Evolutionary conservation across 2,113 vertebrate genomes (phyloP).

Genomic region (Chaetodon auriga): DNA sequence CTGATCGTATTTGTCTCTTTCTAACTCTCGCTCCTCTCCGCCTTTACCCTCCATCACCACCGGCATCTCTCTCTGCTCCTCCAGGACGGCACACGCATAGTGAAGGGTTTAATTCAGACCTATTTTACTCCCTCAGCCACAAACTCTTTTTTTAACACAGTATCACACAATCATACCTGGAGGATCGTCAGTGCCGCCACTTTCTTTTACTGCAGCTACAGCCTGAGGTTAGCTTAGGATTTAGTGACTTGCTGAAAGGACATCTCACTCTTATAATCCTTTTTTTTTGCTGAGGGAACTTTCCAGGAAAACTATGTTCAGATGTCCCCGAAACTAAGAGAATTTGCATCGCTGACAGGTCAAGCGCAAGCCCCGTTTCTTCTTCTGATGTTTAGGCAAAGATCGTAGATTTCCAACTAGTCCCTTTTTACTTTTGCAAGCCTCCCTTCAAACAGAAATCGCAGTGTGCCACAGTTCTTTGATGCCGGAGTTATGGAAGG

Average conservation of each 20-base stretch:
- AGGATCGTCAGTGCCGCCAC: not conserved
- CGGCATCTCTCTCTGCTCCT: not conserved
- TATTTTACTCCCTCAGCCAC: not conserved
- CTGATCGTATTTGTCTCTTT: constrained; percentile 4
- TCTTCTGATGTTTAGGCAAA: not conserved
- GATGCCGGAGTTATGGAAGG: not conserved
- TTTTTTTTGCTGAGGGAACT: not conserved
- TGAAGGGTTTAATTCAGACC: not conserved
- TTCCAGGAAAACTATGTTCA: not conserved
- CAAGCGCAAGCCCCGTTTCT: not conserved
- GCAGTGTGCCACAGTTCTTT: not conserved
- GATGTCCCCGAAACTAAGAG: not conserved
- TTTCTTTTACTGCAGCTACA: constrained; percentile 6
- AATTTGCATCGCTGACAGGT: not conserved
- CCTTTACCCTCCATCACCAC: not conserved
- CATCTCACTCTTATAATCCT: constrained; percentile 5
- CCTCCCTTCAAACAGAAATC: not conserved
- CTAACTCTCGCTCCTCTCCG: not conserved
- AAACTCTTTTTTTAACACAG: not conserved
- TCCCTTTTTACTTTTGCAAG: not conserved
- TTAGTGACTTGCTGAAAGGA: constrained; percentile 29
- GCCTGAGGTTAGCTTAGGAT: constrained; percentile 19
- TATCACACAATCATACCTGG: constrained; percentile 7
- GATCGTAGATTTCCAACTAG: not conserved
- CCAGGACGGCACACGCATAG: not conserved